Evolutionary conservation across 2,888 invertebrate species (phyloP).

Genomic region (Pycnomerus fuliginosus): DNA sequence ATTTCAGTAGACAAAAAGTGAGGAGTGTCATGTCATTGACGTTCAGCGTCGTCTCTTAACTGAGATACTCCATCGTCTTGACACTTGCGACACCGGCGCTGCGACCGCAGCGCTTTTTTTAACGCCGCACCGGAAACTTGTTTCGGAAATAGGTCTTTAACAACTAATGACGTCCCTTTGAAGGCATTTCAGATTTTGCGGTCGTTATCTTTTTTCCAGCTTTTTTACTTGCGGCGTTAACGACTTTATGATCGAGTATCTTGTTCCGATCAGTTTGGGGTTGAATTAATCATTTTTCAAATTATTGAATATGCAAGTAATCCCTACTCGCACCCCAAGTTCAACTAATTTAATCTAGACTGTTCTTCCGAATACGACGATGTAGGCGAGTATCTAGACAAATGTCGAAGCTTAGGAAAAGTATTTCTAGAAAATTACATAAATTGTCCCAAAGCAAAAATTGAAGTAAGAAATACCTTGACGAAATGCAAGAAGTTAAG

Average conservation of each 20-base stretch:
- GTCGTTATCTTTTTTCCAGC: conserved; percentile 6
- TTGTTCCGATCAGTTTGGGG: no score
- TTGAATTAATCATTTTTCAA: no score
- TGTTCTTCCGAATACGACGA: no score
- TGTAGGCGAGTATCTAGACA: no score
- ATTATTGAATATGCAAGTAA: no score
- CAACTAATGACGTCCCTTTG: conserved; percentile 44
- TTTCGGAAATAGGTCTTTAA: conserved; percentile 51
- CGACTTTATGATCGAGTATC: conserved; percentile 4
- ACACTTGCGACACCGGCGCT: conserved; percentile 27
- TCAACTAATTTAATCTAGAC: no score
- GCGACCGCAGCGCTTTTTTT: conserved; percentile 20
- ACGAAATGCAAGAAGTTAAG: no score
- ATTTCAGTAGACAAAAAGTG: conserved; percentile 4
- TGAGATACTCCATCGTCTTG: conserved; percentile 17
- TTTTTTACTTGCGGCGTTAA: conserved; percentile 2
- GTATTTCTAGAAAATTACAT: no score
- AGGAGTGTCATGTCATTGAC: conserved; percentile 24
- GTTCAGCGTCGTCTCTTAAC: conserved; percentile 16
- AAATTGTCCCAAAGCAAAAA: no score
- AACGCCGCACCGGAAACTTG: conserved; percentile 43
- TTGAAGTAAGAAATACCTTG: no score
- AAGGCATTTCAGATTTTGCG: conserved; percentile 20
- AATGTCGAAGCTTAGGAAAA: no score
- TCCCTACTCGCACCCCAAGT: no score